These are phyloP conservation scores for Drosophila kepulauana DNA, from an alignment of 1,140 invertebrate genomes.

Conservation along the genomic window DNA sequence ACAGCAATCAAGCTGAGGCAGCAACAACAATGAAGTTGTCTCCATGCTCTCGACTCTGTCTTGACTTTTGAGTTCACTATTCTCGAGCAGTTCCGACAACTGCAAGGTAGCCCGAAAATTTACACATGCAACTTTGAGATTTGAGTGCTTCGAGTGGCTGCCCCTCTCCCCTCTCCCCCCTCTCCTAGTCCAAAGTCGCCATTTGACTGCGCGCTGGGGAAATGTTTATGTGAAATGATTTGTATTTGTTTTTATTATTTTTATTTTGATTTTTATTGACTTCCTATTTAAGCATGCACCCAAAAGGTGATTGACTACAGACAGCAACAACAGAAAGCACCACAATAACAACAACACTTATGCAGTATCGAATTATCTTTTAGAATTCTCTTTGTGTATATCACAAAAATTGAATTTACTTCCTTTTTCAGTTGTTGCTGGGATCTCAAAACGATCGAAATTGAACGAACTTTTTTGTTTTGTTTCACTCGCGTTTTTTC, in stretches of 20 bases:
- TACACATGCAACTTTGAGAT: conserved; percentile 56
- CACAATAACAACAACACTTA: conserved; percentile 41
- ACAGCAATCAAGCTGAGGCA: conserved; percentile 6
- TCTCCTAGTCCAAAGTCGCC: conserved; percentile 2
- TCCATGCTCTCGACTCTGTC: conserved; percentile 27
- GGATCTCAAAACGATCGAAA: conserved; percentile 20
- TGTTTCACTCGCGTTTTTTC: conserved; percentile 11
- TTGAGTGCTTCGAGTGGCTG: conserved; percentile 8
- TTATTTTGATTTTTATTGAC: conserved; percentile 55
- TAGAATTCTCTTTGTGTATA: conserved; percentile 59
- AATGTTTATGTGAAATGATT: conserved; percentile 56
- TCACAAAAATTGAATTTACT: conserved; percentile 50
- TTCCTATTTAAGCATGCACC: conserved; percentile 72
- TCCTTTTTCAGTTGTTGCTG: conserved; percentile 60
- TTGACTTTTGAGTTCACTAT: conserved; percentile 66
- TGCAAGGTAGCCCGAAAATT: conserved; percentile 69
- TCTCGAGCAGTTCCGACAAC: conserved; percentile 75
- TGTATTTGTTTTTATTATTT: conserved; percentile 50
- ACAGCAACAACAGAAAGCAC: not conserved
- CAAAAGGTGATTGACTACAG: conserved; percentile 79
- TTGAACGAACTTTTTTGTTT: conserved; percentile 14
- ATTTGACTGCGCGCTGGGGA: conserved; percentile 10
- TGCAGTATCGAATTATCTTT: conserved; percentile 61
- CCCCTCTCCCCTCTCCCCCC: not conserved
- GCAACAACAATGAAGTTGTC: conserved; percentile 43